These are phyloP conservation scores for Calephelis perditalis DNA, from an alignment of 2,888 invertebrate species.

Conservation along the genomic window DNA sequence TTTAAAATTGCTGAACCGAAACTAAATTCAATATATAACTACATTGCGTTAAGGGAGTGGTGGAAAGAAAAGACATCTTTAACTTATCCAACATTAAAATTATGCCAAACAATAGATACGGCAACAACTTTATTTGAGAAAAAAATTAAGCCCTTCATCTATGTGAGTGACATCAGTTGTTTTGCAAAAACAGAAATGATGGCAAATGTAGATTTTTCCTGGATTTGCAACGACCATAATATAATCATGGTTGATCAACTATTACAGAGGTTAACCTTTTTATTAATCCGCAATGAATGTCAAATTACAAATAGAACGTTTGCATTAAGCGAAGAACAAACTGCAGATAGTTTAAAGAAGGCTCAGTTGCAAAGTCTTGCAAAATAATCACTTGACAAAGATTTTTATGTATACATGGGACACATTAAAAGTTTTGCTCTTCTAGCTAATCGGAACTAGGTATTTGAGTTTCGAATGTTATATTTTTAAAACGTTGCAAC, in stretches of 20 bases:
- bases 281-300: background rate
- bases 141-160: background rate
- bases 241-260: background rate
- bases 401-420: too few relatives aligned
- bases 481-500: too few relatives aligned
- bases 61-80: too few relatives aligned
- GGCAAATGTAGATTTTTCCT: background rate
- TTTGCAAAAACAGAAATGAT: conserved; percentile 1
- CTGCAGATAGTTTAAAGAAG: too few relatives aligned
- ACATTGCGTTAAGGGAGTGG: background rate
- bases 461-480: rapidly evolving
- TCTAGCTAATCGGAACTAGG: too few relatives aligned
- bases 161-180: background rate
- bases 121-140: too few relatives aligned
- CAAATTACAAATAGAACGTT: background rate
- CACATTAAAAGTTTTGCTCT: too few relatives aligned
- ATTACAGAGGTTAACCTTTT: background rate
- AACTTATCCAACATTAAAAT: background rate
- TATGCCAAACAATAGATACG: background rate
- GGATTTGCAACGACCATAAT: background rate
- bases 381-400: too few relatives aligned
- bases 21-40: background rate
- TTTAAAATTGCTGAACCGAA: background rate
- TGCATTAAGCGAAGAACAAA: background rate
- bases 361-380: too few relatives aligned